Evolutionary conservation across 2,113 vertebrate species (phyloP), one percentile per base, ranked within the genome.

Genomic region (Planiliza haematocheilus): DNA sequence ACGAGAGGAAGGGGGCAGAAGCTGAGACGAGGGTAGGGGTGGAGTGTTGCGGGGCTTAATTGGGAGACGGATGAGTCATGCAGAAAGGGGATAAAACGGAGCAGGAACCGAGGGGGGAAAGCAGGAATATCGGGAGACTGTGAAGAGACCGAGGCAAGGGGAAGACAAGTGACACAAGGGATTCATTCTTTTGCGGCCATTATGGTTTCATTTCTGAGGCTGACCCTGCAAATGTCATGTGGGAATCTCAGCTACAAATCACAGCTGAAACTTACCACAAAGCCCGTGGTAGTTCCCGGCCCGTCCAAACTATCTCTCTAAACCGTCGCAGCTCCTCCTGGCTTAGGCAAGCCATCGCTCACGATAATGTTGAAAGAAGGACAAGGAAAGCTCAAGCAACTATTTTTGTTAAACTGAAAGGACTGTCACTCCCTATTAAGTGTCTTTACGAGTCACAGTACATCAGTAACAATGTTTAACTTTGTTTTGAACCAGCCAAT

Each of bases 211-310:
- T 80, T 83, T 74, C 83, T 86, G 87, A 81, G 86, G 81, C 82
- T 81, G 70, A 88, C 82, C 90, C 67, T 78, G 82, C 82, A 61
- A 74, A 86, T 87, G 88, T 86, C 88, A 87, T 86, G 84, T 85
- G 82, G 82, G 86, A 87, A 81, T 86, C 79, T 68, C 73, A 74
- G 86, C 86, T 81, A 83, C 87, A 86, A 90, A 92, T 87, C 81
- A 86, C 77, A 79, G 82, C 82, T 76, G 79, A 85, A 73, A 66
- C 57, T 63, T 13, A 86, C 86, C 86, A 55, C 86, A 76, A 59
- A 74, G 84, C 76, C 63, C 13, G 37, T 24, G 43, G 58, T 73
- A 52, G 79, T 57, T 76, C 71, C 74, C 51, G 17, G 62, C 41
- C 70, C 74, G 56, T 77, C 67, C 51, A 79, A 82, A 77, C 79